These are phyloP conservation scores for Drosophila picticornis DNA, from an alignment of 2,888 invertebrate species.

Conservation along the genomic window DNA sequence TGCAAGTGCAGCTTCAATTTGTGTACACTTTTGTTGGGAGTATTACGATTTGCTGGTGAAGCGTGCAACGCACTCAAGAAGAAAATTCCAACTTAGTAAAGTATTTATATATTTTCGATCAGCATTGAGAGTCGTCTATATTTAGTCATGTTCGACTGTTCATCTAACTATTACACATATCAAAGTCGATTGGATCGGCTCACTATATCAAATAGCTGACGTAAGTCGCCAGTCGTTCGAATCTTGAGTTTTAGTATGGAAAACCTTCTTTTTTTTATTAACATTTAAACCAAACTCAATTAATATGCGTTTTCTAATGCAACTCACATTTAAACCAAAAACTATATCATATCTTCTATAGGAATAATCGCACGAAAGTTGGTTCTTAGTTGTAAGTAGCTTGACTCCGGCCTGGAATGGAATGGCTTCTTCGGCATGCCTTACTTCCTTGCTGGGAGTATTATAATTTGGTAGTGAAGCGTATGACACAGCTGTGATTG, in stretches of 20 bases:
- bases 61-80: background rate
- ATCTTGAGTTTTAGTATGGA: too few species aligned
- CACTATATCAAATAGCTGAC: background rate
- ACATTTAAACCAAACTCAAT: accelerated
- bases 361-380: background rate
- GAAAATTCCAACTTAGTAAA: background rate
- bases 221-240: too few species aligned
- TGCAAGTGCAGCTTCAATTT: constrained; percentile 44
- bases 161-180: background rate
- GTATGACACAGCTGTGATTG: background rate
- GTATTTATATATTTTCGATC: background rate
- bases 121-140: background rate
- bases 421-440: background rate
- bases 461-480: background rate
- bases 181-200: background rate
- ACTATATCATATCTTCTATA: background rate
- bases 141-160: background rate
- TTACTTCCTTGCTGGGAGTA: background rate
- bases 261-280: too few species aligned
- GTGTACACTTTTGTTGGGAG: background rate
- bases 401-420: background rate
- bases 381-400: background rate
- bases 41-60: background rate
- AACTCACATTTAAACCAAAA: background rate
- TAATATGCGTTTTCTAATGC: background rate